Evolutionary conservation across 2,888 invertebrate genomes (phyloP).

Genomic region (Chalcosyrphus nemorum): DNA sequence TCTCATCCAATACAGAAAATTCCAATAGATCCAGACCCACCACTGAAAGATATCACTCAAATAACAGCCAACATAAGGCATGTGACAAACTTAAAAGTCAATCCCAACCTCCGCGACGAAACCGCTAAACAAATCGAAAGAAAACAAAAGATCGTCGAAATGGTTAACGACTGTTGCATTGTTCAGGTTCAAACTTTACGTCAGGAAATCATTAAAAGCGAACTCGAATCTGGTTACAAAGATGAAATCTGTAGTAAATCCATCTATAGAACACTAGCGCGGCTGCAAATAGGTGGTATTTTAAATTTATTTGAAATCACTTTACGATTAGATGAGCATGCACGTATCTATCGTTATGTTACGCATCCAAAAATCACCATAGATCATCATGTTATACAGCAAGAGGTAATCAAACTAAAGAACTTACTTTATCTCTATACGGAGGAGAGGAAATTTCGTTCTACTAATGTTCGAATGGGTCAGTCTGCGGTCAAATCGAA

Average conservation of each 20-base stretch:
- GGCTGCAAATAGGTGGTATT: constrained; percentile 82
- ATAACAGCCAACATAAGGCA: constrained; percentile 74
- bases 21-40: constrained; percentile 71
- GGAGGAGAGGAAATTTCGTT: constrained; percentile 75
- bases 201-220: constrained; percentile 83
- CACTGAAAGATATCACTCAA: constrained; percentile 75
- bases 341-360: constrained; percentile 77
- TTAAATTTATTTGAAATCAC: constrained; percentile 78
- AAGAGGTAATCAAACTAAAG: constrained; percentile 78
- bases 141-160: constrained; percentile 85
- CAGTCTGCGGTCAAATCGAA: neutral
- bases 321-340: constrained; percentile 75
- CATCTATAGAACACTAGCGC: constrained; percentile 84
- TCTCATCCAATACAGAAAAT: too few relatives aligned
- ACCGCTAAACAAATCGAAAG: constrained; percentile 81
- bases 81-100: constrained; percentile 21
- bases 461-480: neutral
- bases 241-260: constrained; percentile 85
- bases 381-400: constrained; percentile 75
- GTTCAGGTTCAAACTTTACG: constrained; percentile 84
- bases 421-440: constrained; percentile 75
- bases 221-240: constrained; percentile 83
- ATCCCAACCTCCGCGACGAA: constrained; percentile 57
- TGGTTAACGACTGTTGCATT: constrained; percentile 84
- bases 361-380: constrained; percentile 78